phyloP scores from a whole-genome alignment of 2,113 vertebrate genomes.

The Psettodes erumei region DNA sequence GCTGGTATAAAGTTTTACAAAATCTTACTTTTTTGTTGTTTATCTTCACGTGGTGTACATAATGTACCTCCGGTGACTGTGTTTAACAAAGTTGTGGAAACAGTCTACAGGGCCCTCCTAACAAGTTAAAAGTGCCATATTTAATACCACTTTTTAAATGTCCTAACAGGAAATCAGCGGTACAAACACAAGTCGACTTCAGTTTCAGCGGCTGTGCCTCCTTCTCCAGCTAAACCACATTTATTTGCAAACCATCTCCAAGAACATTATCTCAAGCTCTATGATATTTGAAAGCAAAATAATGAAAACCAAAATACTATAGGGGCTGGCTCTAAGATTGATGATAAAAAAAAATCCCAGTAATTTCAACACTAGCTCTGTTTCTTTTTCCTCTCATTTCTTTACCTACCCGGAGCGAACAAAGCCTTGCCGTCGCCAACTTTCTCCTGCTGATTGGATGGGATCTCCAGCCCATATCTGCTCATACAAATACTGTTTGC shows the following conservation, averaged over 20 bases:
- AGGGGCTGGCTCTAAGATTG: not conserved
- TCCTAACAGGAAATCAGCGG: conserved; percentile 27
- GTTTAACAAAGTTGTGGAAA: not conserved
- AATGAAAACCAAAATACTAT: conserved; percentile 2
- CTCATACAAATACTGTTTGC: conserved; percentile 88
- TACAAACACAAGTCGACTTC: not conserved
- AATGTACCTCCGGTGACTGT: too few species aligned
- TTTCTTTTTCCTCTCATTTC: conserved; percentile 1
- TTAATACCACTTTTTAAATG: not conserved
- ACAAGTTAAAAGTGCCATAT: not conserved
- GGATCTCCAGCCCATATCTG: conserved; percentile 62
- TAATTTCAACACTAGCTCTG: conserved; percentile 36
- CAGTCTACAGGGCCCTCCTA: not conserved
- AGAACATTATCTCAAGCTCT: conserved; percentile 2
- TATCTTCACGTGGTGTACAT: not conserved
- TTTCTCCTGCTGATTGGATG: conserved; percentile 63
- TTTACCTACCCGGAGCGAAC: conserved; percentile 29
- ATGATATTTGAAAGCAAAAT: conserved; percentile 21
- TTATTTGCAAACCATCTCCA: conserved; percentile 13
- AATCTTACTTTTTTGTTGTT: not conserved
- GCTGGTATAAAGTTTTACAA: too few species aligned
- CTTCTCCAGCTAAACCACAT: not conserved
- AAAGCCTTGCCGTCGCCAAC: conserved; percentile 45
- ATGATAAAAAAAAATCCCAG: conserved; percentile 21
- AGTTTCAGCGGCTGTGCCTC: not conserved